These are phyloP conservation scores for Epinephelus malabaricus DNA, from an alignment of 2,797 vertebrate genomes.

Conservation along the genomic window DNA sequence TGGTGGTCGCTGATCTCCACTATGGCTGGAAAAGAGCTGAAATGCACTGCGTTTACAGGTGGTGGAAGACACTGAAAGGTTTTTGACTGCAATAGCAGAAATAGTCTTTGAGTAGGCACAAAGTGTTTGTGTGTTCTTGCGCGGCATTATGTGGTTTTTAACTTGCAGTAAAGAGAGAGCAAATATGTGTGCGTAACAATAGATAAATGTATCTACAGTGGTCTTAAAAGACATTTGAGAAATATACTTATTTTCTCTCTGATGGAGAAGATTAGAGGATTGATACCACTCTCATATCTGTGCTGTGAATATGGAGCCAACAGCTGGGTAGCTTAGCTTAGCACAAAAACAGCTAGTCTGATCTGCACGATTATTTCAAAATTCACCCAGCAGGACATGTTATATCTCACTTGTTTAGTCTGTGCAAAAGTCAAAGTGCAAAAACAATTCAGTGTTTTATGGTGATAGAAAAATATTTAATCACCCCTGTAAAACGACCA, in stretches of 20 bases:
- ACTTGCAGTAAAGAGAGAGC: neutral
- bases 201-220: conserved; percentile 3
- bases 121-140: conserved; percentile 20
- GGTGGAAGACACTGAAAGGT: conserved; percentile 30
- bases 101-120: neutral
- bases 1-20: conserved; percentile 50
- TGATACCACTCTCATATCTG: neutral
- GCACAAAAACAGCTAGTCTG: conserved; percentile 5
- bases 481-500: too few relatives aligned
- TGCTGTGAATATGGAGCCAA: conserved; percentile 3
- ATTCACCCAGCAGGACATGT: neutral
- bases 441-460: neutral
- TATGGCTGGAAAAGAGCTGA: conserved; percentile 11
- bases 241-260: neutral
- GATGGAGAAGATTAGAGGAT: conserved; percentile 4
- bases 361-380: neutral
- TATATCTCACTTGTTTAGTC: neutral
- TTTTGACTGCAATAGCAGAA: conserved; percentile 9
- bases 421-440: neutral
- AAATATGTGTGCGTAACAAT: neutral
- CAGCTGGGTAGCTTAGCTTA: conserved; percentile 13
- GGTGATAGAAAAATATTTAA: neutral
- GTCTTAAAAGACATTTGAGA: neutral
- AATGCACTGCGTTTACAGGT: conserved; percentile 20
- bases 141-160: neutral